Evolutionary conservation across 2,113 vertebrate species (phyloP).

Genomic region (Orthochromis malagaraziensis): DNA sequence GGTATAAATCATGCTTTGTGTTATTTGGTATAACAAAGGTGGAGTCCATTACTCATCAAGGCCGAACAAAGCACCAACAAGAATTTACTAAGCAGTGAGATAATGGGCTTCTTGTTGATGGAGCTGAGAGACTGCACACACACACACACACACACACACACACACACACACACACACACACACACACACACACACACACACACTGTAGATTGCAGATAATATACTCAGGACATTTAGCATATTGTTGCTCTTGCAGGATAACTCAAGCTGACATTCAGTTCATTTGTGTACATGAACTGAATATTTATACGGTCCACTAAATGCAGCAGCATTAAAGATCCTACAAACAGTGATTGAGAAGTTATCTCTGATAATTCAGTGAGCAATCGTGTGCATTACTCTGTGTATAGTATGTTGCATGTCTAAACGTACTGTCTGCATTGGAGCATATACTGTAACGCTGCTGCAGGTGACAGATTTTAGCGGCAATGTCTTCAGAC

Average conservation of each 20-base stretch:
- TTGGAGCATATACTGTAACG: background rate
- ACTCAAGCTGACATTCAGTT: background rate
- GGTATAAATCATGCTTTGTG: conserved; percentile 47
- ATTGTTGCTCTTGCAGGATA: background rate
- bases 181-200: background rate
- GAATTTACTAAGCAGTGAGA: conserved; percentile 16
- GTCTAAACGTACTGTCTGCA: background rate
- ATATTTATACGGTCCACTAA: background rate
- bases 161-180: background rate
- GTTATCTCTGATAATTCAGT: background rate
- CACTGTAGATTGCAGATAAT: background rate
- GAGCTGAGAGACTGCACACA: background rate
- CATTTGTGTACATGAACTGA: background rate
- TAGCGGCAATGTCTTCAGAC: background rate
- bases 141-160: background rate
- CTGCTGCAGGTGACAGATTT: background rate
- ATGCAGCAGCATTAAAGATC: background rate
- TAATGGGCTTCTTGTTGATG: conserved; percentile 41
- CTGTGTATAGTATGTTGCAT: background rate
- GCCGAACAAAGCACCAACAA: conserved; percentile 24
- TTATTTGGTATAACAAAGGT: conserved; percentile 38
- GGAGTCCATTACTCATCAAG: conserved; percentile 42
- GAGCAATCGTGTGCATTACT: background rate
- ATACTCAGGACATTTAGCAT: background rate
- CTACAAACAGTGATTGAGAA: background rate